Percentiles rank a stretch among this genome's conserved stretches.
phyloP scores from a whole-genome alignment of 2,888 invertebrate genomes.

The Heliconius ethilla region DNA sequence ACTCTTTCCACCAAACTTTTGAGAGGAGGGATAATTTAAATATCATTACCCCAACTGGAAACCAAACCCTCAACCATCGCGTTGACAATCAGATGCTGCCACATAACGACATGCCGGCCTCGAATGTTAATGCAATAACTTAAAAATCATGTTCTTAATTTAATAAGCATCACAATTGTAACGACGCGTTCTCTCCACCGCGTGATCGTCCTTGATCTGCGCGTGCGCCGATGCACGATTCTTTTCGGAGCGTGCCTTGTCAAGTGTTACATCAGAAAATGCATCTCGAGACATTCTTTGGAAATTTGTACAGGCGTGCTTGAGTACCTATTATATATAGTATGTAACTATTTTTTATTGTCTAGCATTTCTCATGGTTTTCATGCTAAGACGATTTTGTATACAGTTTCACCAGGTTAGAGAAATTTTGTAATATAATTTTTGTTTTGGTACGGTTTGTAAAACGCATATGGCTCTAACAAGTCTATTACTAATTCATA shows the following conservation, averaged over 20 bases:
- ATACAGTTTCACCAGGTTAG: slow-evolving; percentile 27
- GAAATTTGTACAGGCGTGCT: slow-evolving; percentile 52
- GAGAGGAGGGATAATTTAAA: too few relatives aligned
- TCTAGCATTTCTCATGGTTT: slow-evolving; percentile 48
- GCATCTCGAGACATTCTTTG: slow-evolving; percentile 50
- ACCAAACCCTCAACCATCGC: background rate
- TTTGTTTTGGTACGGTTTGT: background rate
- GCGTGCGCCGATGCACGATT: slow-evolving; percentile 69
- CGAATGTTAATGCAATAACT: background rate
- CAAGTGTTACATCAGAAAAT: slow-evolving; percentile 54
- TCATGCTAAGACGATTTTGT: slow-evolving; percentile 28
- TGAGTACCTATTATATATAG: slow-evolving; percentile 28
- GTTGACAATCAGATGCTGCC: background rate
- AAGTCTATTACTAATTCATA: background rate
- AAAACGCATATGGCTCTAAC: background rate
- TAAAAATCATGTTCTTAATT: slow-evolving; percentile 28
- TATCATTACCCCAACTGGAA: too few relatives aligned
- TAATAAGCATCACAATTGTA: slow-evolving; percentile 37
- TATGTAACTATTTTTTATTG: slow-evolving; percentile 51
- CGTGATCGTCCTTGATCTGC: slow-evolving; percentile 69
- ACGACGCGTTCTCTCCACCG: slow-evolving; percentile 47
- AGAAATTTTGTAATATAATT: too few relatives aligned
- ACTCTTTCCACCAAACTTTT: too few relatives aligned
- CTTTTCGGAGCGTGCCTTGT: slow-evolving; percentile 52
- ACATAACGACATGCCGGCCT: background rate